These are phyloP conservation scores for Bombus polaris DNA, from an alignment of 1,140 invertebrate genomes.

Conservation along the genomic window DNA sequence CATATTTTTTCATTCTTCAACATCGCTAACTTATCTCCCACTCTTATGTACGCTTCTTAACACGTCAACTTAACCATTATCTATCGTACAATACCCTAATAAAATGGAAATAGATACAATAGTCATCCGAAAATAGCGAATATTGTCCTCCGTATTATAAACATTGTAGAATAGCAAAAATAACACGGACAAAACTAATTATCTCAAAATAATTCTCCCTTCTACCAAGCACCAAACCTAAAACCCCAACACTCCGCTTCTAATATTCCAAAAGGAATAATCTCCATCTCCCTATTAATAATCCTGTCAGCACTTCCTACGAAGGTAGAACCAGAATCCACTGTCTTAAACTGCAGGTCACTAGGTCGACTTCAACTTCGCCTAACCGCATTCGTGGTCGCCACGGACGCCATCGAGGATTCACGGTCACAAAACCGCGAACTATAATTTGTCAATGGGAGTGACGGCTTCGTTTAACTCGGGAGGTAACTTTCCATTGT, in stretches of 20 bases:
- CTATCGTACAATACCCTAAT: too few relatives aligned
- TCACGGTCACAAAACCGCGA: conserved; percentile 49
- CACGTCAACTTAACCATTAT: too few relatives aligned
- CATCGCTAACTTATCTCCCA: too few relatives aligned
- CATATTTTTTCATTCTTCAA: too few relatives aligned
- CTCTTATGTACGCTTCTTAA: too few relatives aligned
- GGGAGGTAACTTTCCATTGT: conserved; percentile 65
- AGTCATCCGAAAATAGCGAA: too few relatives aligned
- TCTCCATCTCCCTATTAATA: not conserved
- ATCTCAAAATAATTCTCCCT: not conserved
- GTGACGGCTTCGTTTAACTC: conserved; percentile 67
- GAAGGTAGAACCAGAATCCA: not conserved
- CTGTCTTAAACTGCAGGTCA: not conserved
- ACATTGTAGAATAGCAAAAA: too few relatives aligned
- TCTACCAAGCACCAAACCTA: not conserved
- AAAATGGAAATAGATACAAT: too few relatives aligned
- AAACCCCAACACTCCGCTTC: not conserved
- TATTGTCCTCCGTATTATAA: too few relatives aligned
- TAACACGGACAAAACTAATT: not conserved
- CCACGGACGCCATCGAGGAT: not conserved
- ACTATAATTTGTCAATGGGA: conserved; percentile 64
- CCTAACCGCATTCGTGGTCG: too few relatives aligned
- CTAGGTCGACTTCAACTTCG: not conserved
- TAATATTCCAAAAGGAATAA: not conserved
- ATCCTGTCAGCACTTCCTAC: not conserved